phyloP scores from a whole-genome alignment of 2,113 vertebrate species.

The Otocyon megalotis region DNA sequence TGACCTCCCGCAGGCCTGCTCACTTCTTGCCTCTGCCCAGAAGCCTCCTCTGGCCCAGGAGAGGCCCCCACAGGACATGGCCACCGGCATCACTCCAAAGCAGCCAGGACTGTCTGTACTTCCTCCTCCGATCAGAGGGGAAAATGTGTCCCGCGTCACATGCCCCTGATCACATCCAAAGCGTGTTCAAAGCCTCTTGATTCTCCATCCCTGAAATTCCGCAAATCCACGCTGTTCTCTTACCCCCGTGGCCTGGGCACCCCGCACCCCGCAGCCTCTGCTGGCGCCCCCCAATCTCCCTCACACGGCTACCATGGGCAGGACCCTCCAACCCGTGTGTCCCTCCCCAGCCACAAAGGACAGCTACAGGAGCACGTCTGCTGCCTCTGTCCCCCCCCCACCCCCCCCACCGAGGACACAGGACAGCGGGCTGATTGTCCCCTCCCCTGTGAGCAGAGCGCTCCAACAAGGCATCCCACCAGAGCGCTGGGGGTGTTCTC shows the following conservation, averaged over 20 bases:
- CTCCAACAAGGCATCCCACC: not conserved
- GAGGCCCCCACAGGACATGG: not conserved
- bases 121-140: not conserved
- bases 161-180: not conserved
- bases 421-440: not conserved
- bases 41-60: not conserved
- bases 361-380: not conserved
- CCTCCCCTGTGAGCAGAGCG: not conserved
- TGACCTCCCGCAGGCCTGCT: not conserved
- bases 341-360: not conserved
- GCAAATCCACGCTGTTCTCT: not conserved
- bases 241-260: not conserved
- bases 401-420: not conserved
- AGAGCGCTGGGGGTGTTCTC: not conserved
- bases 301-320: too few relatives aligned
- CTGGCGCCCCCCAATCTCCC: fast-evolving
- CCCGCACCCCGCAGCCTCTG: not conserved
- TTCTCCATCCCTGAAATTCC: not conserved
- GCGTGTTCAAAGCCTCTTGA: not conserved
- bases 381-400: not conserved
- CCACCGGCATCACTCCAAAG: not conserved
- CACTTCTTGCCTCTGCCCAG: not conserved
- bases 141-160: not conserved
- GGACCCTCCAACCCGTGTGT: not conserved
- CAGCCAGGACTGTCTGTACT: not conserved